phyloP scores from a whole-genome alignment of 2,797 vertebrate genomes.

The Potorous gilbertii region DNA sequence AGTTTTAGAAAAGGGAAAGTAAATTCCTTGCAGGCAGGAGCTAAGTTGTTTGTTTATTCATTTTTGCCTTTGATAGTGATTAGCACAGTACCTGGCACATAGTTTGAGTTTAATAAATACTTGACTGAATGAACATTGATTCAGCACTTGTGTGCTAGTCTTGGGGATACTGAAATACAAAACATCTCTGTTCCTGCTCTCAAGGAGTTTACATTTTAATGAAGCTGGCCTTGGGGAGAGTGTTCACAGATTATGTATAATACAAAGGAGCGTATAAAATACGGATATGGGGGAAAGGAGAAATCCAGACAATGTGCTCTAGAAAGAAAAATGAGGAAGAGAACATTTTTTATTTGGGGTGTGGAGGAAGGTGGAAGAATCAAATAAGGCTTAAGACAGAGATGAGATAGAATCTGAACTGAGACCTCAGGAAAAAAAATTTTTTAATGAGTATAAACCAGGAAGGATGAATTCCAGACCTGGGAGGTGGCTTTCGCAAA shows the following conservation, averaged over 20 bases:
- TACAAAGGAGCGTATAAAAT: background rate
- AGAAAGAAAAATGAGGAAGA: background rate
- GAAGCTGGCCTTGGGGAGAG: background rate
- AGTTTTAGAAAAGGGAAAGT: background rate
- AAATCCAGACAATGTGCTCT: background rate
- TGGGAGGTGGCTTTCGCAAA: background rate
- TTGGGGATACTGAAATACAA: background rate
- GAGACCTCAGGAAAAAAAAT: background rate
- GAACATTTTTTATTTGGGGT: background rate
- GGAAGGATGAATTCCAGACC: background rate
- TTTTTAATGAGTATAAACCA: background rate
- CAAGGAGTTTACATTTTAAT: background rate
- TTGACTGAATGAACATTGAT: background rate
- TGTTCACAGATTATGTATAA: background rate
- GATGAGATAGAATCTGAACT: background rate
- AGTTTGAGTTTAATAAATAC: background rate
- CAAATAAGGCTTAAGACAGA: background rate
- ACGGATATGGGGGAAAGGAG: background rate
- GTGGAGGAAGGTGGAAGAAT: background rate
- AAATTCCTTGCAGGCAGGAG: background rate
- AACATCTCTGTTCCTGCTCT: background rate
- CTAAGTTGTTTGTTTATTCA: background rate
- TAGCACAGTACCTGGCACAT: background rate
- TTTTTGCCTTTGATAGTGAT: background rate
- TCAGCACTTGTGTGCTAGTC: background rate